Evolutionary conservation across 2,113 vertebrate genomes (phyloP).

Genomic region (Myotis yumanensis): DNA sequence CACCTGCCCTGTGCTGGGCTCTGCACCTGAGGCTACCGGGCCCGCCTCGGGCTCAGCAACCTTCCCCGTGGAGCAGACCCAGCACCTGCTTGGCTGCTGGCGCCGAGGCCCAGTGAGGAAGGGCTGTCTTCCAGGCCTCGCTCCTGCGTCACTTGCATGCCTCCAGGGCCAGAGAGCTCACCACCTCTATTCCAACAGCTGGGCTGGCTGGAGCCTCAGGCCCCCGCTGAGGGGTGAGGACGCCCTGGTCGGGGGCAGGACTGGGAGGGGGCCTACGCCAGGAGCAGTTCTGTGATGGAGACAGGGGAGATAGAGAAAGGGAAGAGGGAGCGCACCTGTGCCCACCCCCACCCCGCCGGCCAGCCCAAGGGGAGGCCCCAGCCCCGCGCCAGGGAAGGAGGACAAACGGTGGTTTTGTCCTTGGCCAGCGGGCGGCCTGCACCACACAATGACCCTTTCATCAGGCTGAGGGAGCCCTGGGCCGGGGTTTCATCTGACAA

Average conservation of each 20-base stretch:
- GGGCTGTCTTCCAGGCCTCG: neutral
- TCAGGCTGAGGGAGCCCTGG: slow-evolving; percentile 69
- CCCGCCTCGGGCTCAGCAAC: neutral
- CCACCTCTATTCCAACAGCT: neutral
- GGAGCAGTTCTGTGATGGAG: neutral
- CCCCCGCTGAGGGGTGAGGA: neutral
- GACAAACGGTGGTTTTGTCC: slow-evolving; percentile 78
- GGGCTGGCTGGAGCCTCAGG: neutral
- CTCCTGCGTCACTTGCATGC: neutral
- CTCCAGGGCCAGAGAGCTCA: neutral
- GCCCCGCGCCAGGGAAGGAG: slow-evolving; percentile 62
- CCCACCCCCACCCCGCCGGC: slow-evolving; percentile 67
- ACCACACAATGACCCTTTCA: slow-evolving; percentile 80
- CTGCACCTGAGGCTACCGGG: rapidly evolving
- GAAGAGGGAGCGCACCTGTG: slow-evolving; percentile 65
- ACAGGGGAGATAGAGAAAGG: neutral
- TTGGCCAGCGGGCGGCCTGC: slow-evolving; percentile 74
- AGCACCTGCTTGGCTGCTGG: rapidly evolving
- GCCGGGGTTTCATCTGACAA: slow-evolving; percentile 78
- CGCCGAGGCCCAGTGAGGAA: rapidly evolving
- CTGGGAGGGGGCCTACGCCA: neutral
- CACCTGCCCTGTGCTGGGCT: neutral
- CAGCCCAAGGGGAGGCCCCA: slow-evolving; percentile 66
- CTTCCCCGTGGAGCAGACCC: rapidly evolving
- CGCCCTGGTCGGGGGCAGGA: neutral